Percentiles rank a stretch among this genome's conserved stretches.
These are phyloP conservation scores for Butorides virescens DNA, from an alignment of 2,113 vertebrate species.

Conservation along the genomic window DNA sequence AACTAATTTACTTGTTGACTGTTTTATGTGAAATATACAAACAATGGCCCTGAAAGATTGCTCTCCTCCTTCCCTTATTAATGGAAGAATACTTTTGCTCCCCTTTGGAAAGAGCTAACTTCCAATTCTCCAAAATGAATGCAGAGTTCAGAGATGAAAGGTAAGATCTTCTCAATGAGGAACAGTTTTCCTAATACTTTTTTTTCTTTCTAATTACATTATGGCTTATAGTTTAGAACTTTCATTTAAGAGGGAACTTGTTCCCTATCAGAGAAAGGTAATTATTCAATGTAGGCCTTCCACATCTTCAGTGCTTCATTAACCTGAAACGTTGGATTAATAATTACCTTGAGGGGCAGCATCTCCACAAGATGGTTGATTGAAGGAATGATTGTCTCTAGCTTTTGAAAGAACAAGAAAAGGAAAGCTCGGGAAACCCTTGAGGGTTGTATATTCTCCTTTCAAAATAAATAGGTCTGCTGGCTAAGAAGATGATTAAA, in stretches of 20 bases:
- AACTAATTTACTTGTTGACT: not conserved
- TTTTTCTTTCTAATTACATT: conserved; percentile 14
- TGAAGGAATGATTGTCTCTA: not conserved
- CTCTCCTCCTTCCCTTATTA: not conserved
- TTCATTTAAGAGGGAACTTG: not conserved
- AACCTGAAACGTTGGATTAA: not conserved
- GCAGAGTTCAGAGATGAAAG: not conserved
- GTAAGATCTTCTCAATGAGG: not conserved
- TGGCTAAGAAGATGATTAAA: not conserved
- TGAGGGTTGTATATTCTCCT: not conserved
- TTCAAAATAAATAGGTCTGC: not conserved
- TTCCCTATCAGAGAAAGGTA: not conserved
- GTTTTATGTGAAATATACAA: not conserved
- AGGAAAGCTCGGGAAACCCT: not conserved
- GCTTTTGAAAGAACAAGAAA: not conserved
- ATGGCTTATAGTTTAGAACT: conserved; percentile 12
- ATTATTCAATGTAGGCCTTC: conserved; percentile 5
- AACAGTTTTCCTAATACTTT: not conserved
- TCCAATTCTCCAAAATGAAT: not conserved
- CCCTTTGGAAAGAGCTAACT: not conserved
- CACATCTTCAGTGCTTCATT: conserved; percentile 5
- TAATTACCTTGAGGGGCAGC: not conserved
- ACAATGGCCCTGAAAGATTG: not conserved
- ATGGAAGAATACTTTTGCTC: not conserved
- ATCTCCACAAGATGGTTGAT: not conserved